Base-by-base conservation (phyloP, 2,888 invertebrate genomes). In the Diaperis boleti region DNA sequence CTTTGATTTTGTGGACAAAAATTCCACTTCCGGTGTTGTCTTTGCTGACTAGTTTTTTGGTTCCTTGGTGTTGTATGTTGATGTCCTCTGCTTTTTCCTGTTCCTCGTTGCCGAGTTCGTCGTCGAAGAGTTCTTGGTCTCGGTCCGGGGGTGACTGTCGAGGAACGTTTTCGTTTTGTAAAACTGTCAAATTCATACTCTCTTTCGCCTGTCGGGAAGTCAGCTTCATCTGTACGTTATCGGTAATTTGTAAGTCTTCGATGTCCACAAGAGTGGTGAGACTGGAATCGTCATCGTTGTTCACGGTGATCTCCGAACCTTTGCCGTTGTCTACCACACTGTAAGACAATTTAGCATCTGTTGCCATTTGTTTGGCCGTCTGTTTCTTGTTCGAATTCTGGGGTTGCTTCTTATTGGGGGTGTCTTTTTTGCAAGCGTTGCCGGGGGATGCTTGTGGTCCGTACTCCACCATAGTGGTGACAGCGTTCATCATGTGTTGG, bases 1-100 rank as follows among this genome's bases (percentile, higher is more conserved):
- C 91, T 78, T 87, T 89, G 15, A 92, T 76, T 69, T 85, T 85
- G 68, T 89, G 88, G 59, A 90, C 89, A 65, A 89, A 88, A 66
- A 90, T 88, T 1, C 90, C 89, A 64, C 85, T 86, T 64, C 85
- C 86, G 0, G 84, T 79, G 55, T 79, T 81, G 49, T 80, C 79
- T 55, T 74, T 76, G 50, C 78, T 79, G 47, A 78, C 76, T 3
- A 78, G 52, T 55, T 78, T 79, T 47, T 76, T 76, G 39, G 72
- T 75, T 14, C 76, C 74, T 11, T 78, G 74, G 41, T 74, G 73
- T 1, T 70, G 67, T 5, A 77, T 68, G 4, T 45, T 57, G 4
- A 73, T 60, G 55, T 73, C 73, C 31, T 72, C 76, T 7, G 73
- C 71, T 65, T 76, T 76, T n/a, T 75, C 69, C 5, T 68, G 60